Evolutionary conservation across 2,797 vertebrate genomes (phyloP), one percentile per base, ranked within the genome.

Genomic region (Clangula hyemalis): DNA sequence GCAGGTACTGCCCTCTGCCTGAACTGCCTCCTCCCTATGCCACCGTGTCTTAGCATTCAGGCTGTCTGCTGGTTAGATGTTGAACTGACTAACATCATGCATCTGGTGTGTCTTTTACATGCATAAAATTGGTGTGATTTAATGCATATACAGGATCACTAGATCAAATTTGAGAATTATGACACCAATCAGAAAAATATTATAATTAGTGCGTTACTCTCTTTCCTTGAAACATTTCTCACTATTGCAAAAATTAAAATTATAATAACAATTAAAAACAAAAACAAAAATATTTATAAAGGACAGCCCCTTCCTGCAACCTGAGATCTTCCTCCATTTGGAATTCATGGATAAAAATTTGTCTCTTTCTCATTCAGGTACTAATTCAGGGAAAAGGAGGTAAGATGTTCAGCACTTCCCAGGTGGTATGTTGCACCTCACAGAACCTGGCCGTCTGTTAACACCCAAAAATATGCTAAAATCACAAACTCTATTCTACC

Each of bases 161-260:
- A 47, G 32, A 39, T 25, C 11, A 22, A 66, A 25, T 20, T 57
- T 92, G 56, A 66, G 43, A 75, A 58, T 89, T 81, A 38, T 10
- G 36, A 49, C 38, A 60, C 13, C 17, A 21, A 38, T 66, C 32
- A 66, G 43, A 89, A 91, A 87, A 93, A 22, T 62, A 66, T 18
- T 66, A 5, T 49, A 72, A 36, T 11, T 66, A 72, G 7, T 17
- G 28, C 54, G 39, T 80, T 1, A 0, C 13, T 62, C 10, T 57
- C 28, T 81, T 92, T 73, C 62, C 62, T 91, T 70, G 62, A 81
- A 91, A 62, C 11, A 21, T 78, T 72, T 93, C 39, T 93, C 51
- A 72, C 28, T 64, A 7, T 76, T 70, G n/a, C 28, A 32, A 74
- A 74, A 45, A 25, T 51, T 51, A 51, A 51, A 51, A 51, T 25